Evolutionary conservation across 1,140 invertebrate species (phyloP), one percentile per base, ranked within the genome.

Genomic region (Mamestra configurata): DNA sequence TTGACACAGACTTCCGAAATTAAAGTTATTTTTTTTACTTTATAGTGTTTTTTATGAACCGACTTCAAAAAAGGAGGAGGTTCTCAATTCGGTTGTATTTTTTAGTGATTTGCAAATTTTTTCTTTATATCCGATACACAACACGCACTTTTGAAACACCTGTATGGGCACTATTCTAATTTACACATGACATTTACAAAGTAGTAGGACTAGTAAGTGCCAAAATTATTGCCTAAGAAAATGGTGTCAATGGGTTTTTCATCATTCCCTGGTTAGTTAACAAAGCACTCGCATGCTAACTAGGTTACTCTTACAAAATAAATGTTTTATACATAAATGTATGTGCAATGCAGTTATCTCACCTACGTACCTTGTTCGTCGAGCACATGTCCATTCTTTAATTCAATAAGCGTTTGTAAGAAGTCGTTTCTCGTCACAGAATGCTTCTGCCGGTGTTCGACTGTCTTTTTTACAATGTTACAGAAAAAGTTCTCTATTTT

Each of bases 361-460:
- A 46, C 40, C 40, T 27, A 46, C 72, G 24, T 76, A 76, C 72
- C 72, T 59, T 76, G 55, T 46, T 76, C 72, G 27, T 76, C 72
- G 55, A 59, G 37, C 4, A 59, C 35, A 68, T 86, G 78, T 27
- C 90, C 95, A 75, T 94, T 96, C 85, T 95, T 96, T 55, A 97
- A 83, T 22, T 97, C 95, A 11, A 97, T 95, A 43, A 97, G 86
- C 0, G 96, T 87, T 84, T 97, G 96, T 85, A 97, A 92, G 79
- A 96, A 96, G 85, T 97, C 96, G 77, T 96, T 94, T 40, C 96
- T 92, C 20, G 89, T 93, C 40, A 94, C 86, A 31, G 83, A 89
- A 76, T 95, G 86, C 46, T 90, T 91, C 71, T 95, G 85, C 0
- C 96, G 89, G 80, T 96, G 93, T 8, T 90, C 89, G 18, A 96